Base-by-base conservation (phyloP, 2,797 vertebrate genomes). In the Eurystomus glaucurus region DNA sequence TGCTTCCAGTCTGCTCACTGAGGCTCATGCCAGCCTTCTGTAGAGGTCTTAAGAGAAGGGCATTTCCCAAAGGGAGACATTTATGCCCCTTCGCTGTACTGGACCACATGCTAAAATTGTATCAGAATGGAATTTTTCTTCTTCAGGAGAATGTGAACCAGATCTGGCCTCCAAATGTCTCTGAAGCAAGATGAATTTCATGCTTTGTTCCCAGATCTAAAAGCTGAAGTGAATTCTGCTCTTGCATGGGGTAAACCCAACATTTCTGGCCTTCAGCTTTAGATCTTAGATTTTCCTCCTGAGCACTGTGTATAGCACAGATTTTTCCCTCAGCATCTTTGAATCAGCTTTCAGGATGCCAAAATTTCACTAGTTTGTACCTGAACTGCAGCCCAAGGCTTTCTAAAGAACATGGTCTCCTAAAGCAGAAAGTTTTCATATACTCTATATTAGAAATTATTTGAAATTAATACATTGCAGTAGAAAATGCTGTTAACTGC, bases 301-400 rank as follows among this genome's bases (percentile, higher is more conserved):
- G 21, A 43, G 8, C 25, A 9, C 18, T 48, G 43, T 0, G 0
- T 43, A 15, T 18, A 74, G 61, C 48, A 75, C 8, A 23, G 4
- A 1, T 9, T 62, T 80, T 78, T 35, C 25, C 26, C 25, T 77
- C 55, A 66, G 14, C 10, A 80, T 8, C 41, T 91, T n/a, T 18
- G 15, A 83, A 50, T 58, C 33, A 26, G 33, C 39, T 37, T 75
- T 41, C 68, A 68, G 55, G 9, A 57, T 75, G 45, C 60, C 26
- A 68, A 70, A 77, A 70, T 55, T 11, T 61, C 16, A n/a, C 12
- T 35, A 8, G 15, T 33, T 81, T 66, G 29, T 29, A 51, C 26
- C 62, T 90, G 43, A 92, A 76, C 11, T 58, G 14, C 70, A 87
- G 41, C 37, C 19, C n/a, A 89, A 82, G 26, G 10, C 52, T 95